Conservation (phyloP, 53 echinoderm and acorn worm species). For the Hippasteria phrygiana region DNA sequence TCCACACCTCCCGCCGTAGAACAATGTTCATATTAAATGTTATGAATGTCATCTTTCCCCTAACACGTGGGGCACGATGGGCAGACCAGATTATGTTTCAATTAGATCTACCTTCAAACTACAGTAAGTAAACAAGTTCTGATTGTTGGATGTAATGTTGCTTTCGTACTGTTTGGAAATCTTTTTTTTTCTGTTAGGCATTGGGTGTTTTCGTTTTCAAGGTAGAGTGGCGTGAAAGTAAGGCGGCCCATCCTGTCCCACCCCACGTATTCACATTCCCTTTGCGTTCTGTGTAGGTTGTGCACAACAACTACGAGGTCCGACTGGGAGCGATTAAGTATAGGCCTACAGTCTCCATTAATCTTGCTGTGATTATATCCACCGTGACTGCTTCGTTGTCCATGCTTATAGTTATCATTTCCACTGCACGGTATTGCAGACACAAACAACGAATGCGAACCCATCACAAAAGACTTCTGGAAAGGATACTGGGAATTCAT, state of each 20-base stretch:
- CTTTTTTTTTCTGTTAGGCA: no score
- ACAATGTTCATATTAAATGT: no score
- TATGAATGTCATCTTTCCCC: no score
- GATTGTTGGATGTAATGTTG: no score
- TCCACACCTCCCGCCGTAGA: no score
- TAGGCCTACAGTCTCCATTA: not conserved
- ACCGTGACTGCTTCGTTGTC: not conserved
- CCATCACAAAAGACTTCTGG: not conserved
- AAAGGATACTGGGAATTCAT: not conserved
- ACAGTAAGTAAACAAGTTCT: no score
- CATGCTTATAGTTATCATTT: not conserved
- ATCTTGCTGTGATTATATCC: not conserved
- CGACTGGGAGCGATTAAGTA: not conserved
- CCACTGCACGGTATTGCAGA: not conserved
- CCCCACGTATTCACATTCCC: no score
- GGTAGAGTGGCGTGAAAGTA: not conserved
- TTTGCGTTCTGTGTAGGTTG: no score
- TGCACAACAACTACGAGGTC: not conserved
- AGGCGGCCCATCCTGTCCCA: not conserved
- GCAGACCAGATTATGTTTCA: no score
- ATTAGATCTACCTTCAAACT: no score
- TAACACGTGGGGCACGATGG: no score
- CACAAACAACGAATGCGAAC: not conserved
- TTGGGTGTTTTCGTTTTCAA: not conserved
- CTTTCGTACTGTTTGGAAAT: no score